Percentiles rank a stretch among this genome's conserved stretches.
phyloP scores from a whole-genome alignment of 2,113 vertebrate genomes.

The Microcebus lehilahytsara region DNA sequence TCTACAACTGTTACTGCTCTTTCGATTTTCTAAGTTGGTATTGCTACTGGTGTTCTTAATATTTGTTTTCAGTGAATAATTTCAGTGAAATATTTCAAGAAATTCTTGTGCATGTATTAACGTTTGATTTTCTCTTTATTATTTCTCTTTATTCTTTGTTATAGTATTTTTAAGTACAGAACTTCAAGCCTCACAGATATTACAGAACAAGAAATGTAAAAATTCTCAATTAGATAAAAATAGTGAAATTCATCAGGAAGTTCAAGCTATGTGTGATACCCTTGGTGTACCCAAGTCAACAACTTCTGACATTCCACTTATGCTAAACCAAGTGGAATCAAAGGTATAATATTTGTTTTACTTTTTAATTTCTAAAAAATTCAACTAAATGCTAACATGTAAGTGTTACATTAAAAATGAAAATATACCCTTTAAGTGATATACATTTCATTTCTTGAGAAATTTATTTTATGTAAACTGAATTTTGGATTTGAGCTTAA shows the following conservation, averaged over 20 bases:
- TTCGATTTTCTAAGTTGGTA: background rate
- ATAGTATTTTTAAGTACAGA: constrained; percentile 96
- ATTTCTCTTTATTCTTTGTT: background rate
- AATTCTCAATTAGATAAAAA: constrained; percentile 78
- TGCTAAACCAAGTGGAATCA: constrained; percentile 86
- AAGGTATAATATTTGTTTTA: constrained; percentile 85
- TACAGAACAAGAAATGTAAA: constrained; percentile 81
- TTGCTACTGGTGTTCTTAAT: background rate
- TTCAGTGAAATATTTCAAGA: constrained; percentile 20
- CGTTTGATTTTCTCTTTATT: constrained; percentile 33
- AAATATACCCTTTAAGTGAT: background rate
- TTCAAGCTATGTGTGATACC: constrained; percentile 86
- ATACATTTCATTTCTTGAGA: background rate
- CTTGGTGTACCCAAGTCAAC: constrained; percentile 85
- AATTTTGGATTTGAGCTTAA: constrained; percentile 13
- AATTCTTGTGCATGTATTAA: constrained; percentile 32
- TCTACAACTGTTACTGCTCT: background rate
- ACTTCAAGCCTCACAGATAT: constrained; percentile 94
- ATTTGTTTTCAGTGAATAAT: background rate
- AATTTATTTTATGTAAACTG: background rate
- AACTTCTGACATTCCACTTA: constrained; percentile 78
- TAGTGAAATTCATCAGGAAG: constrained; percentile 83
- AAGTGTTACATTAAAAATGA: constrained; percentile 12
- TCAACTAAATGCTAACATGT: constrained; percentile 24
- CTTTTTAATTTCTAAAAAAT: constrained; percentile 1